phyloP scores from a whole-genome alignment of 2,113 vertebrate species.

The Hiodon tergisus region DNA sequence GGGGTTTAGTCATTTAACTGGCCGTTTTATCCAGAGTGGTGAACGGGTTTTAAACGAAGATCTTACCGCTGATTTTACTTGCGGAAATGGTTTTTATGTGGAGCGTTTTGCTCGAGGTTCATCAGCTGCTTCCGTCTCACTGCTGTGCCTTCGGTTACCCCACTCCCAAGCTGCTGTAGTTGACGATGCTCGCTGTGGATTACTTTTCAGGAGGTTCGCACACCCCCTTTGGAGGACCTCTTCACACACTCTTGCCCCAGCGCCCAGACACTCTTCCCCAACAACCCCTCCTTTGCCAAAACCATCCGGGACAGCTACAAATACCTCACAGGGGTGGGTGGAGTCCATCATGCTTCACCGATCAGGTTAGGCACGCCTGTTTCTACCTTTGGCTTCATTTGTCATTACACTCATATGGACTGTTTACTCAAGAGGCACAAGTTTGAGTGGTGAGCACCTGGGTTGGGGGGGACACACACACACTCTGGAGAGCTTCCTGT shows the following conservation, averaged over 20 bases:
- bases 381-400: neutral
- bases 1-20: no score
- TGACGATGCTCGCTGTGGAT: no score
- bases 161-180: no score
- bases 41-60: no score
- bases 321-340: conserved; percentile 67
- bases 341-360: conserved; percentile 48
- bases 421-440: no score
- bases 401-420: no score
- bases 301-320: conserved; percentile 70
- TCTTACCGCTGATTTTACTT: no score
- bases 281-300: conserved; percentile 71
- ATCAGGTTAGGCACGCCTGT: conserved; percentile 47
- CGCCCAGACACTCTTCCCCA: conserved; percentile 66
- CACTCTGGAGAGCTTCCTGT: neutral
- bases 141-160: neutral
- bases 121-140: neutral
- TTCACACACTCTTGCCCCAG: conserved; percentile 70
- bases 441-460: neutral
- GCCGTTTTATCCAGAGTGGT: no score
- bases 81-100: no score
- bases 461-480: neutral
- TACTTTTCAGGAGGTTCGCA: conserved; percentile 28
- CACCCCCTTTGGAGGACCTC: conserved; percentile 50
- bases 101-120: no score